Evolutionary conservation across 2,888 invertebrate genomes (phyloP).

Genomic region (Minunthozetes semirufus): DNA sequence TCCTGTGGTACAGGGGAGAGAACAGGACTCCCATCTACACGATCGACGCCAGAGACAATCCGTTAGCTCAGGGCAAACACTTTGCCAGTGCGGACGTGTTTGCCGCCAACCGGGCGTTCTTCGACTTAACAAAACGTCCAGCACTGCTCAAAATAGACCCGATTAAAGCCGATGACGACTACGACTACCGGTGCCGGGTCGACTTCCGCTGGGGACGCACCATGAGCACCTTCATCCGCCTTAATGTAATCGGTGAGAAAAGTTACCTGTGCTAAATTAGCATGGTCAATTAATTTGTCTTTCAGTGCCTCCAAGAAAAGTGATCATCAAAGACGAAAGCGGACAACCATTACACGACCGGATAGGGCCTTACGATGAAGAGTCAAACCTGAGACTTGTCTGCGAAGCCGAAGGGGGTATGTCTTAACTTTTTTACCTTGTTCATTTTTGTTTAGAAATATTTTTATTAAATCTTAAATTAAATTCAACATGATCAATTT

Average conservation of each 20-base stretch:
- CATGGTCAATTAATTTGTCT: neutral
- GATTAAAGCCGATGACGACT: constrained; percentile 13
- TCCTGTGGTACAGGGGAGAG: constrained; percentile 71
- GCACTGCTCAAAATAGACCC: constrained; percentile 27
- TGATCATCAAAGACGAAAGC: constrained; percentile 25
- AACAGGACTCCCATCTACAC: constrained; percentile 64
- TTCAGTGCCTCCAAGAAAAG: constrained; percentile 31
- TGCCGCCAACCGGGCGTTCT: constrained; percentile 19
- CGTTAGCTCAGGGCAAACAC: constrained; percentile 26
- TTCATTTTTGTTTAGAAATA: too few species aligned
- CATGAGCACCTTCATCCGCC: constrained; percentile 72
- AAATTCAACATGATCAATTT: too few species aligned
- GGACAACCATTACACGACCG: constrained; percentile 5
- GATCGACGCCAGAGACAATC: constrained; percentile 25
- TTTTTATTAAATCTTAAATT: too few species aligned
- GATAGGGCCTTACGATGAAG: constrained; percentile 30
- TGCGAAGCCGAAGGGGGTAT: constrained; percentile 32
- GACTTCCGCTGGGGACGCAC: constrained; percentile 84
- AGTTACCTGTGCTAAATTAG: neutral
- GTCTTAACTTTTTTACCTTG: neutral
- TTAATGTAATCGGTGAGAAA: constrained; percentile 69
- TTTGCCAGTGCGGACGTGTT: constrained; percentile 30
- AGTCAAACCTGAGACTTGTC: constrained; percentile 13
- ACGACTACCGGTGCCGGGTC: constrained; percentile 72
- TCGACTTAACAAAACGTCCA: neutral